phyloP scores from a whole-genome alignment of 2,113 vertebrate species.

The Saccopteryx leptura region DNA sequence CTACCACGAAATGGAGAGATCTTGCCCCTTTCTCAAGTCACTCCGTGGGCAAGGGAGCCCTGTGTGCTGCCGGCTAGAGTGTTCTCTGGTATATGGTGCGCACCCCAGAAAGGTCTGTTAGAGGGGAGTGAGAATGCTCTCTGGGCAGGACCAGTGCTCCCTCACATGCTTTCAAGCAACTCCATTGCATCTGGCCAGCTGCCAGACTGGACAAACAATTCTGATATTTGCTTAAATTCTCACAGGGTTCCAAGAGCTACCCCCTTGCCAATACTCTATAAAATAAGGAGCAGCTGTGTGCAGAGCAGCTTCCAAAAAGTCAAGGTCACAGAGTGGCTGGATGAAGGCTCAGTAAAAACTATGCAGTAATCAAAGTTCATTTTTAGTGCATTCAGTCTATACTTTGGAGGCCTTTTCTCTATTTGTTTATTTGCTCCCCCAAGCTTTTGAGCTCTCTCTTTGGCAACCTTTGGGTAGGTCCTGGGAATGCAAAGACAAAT shows the following conservation, averaged over 20 bases:
- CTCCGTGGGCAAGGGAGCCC: not conserved
- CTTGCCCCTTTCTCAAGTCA: not conserved
- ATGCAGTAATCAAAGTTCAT: not conserved
- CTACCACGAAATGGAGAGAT: not conserved
- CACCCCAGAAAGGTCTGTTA: not conserved
- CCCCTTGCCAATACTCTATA: too few relatives aligned
- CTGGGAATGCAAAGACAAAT: constrained; percentile 1
- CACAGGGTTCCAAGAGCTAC: not conserved
- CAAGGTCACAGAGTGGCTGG: not conserved
- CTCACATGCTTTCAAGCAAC: not conserved
- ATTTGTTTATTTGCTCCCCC: not conserved
- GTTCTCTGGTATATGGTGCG: not conserved
- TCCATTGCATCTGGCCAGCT: not conserved
- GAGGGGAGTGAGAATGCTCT: not conserved
- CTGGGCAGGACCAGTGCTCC: not conserved
- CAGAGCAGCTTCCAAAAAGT: not conserved
- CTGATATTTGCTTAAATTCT: not conserved
- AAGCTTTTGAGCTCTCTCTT: not conserved
- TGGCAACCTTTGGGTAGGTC: not conserved
- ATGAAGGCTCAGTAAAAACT: not conserved
- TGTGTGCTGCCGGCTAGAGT: not conserved
- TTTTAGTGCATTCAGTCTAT: not conserved
- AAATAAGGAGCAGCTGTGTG: not conserved
- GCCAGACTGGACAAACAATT: not conserved
- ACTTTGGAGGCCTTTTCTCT: not conserved